Percentiles rank a stretch among this genome's conserved stretches.
Evolutionary conservation across 2,888 invertebrate genomes (phyloP).

Genomic region (Clusia tigrina): DNA sequence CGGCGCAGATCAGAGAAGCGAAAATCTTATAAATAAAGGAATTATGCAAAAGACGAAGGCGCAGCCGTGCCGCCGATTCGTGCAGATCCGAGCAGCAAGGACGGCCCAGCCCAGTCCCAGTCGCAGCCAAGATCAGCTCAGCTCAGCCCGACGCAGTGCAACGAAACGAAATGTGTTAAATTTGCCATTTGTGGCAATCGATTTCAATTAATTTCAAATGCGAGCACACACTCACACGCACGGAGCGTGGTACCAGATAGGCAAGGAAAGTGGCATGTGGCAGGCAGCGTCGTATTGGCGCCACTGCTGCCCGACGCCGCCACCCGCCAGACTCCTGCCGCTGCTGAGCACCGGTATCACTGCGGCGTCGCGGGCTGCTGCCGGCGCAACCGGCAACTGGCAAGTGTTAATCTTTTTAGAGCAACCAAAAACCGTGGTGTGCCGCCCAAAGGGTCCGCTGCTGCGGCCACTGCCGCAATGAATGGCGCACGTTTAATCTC

Average conservation of each 20-base stretch:
- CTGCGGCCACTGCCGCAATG: not conserved
- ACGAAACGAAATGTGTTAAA: slow-evolving; percentile 4
- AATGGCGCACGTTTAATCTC: not conserved
- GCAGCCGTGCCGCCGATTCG: too few species aligned
- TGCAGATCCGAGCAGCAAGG: too few species aligned
- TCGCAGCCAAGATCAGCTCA: too few species aligned
- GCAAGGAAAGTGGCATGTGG: not conserved
- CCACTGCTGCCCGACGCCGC: not conserved
- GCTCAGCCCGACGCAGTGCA: too few species aligned
- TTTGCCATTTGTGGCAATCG: slow-evolving; percentile 11
- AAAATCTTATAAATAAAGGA: too few species aligned
- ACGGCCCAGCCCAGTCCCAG: too few species aligned
- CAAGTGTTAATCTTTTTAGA: not conserved
- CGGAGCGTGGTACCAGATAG: too few species aligned
- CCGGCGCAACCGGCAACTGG: not conserved
- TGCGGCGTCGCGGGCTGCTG: not conserved
- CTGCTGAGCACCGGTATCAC: not conserved
- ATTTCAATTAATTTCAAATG: slow-evolving; percentile 14
- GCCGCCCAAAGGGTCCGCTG: not conserved
- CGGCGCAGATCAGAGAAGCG: too few species aligned
- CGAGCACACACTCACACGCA: not conserved
- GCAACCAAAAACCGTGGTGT: not conserved
- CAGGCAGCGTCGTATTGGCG: not conserved
- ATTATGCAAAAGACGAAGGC: too few species aligned
- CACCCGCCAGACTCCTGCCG: too few species aligned